Conservation (phyloP, 2,113 vertebrate species). For the Pollachius pollachius region DNA sequence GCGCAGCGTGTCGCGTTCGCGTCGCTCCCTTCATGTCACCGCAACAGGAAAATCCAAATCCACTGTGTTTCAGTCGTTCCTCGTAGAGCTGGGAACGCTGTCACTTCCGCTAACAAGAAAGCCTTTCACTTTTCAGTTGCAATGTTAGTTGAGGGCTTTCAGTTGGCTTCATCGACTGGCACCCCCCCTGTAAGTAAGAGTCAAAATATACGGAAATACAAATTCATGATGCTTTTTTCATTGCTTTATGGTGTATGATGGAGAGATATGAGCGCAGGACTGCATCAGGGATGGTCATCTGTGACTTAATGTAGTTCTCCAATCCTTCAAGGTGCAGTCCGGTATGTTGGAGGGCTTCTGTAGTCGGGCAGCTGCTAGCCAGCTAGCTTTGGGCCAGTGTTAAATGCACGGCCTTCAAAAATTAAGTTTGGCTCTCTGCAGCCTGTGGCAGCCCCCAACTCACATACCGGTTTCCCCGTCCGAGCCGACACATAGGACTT, state of each 20-base stretch:
- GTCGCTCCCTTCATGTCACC: no score
- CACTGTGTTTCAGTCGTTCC: no score
- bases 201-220: background rate
- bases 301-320: slow-evolving; percentile 70
- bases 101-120: slow-evolving; percentile 34
- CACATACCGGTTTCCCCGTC: background rate
- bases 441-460: slow-evolving; percentile 57
- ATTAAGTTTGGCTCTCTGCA: slow-evolving; percentile 71
- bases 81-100: background rate
- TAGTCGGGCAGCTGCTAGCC: slow-evolving; percentile 65
- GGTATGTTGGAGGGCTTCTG: slow-evolving; percentile 57
- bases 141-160: slow-evolving; percentile 30
- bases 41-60: no score
- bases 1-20: no score
- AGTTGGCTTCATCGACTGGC: slow-evolving; percentile 40
- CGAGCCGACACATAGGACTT: background rate
- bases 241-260: slow-evolving; percentile 65
- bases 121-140: slow-evolving; percentile 36
- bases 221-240: slow-evolving; percentile 40
- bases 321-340: slow-evolving; percentile 41
- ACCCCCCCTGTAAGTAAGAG: slow-evolving; percentile 57
- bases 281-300: slow-evolving; percentile 67
- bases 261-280: slow-evolving; percentile 65
- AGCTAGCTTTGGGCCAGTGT: slow-evolving; percentile 68
- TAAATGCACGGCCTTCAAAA: slow-evolving; percentile 67